Base-by-base conservation (phyloP, 2,797 vertebrate genomes). In the Triplophysa bombifrons region DNA sequence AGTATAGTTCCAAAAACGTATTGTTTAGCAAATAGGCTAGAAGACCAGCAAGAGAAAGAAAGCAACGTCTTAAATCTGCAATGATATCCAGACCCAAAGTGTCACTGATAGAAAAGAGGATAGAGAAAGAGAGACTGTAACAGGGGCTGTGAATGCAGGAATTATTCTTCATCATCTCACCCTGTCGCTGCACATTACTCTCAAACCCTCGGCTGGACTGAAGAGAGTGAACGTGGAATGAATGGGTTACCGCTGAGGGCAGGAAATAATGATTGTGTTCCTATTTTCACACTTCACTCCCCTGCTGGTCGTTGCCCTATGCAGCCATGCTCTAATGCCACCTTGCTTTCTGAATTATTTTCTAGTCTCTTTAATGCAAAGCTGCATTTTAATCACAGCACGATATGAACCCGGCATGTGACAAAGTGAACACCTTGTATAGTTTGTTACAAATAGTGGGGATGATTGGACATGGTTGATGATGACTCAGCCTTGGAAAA, bases 81-180 rank as follows among this genome's bases (percentile, higher is more conserved):
- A 95, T 93, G 93, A 95, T 93, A 93, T 93, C 87, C 90, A 92
- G 90, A 93, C 92, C 92, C 91, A 92, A 94, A 87, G 93, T 94
- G 94, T 94, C 91, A 56, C 17, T 63, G 87, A 89, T 83, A 85
- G 86, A 91, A 48, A 12, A 48, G 88, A 77, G 87, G 85, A 56
- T 74, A 86, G 87, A 82, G 88, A 89, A 90, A 90, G 91, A 90
- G 78, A 88, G 11, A 67, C 60, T 78, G 87, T 84, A 80, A 86
- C 86, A 88, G 87, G 85, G 86, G 84, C 90, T 91, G 89, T 93
- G 92, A 94, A 95, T 92, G 87, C 89, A 92, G 91, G 94, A 94
- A 94, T 94, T 94, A 94, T 95, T 95, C 92, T 94, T 95, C 92
- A 93, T 93, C 90, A 85, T 94, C 94, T 95, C 93, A 92, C 93